These are phyloP conservation scores for Myotis lucifugus DNA, from an alignment of 2,113 vertebrate species.

Conservation along the genomic window DNA sequence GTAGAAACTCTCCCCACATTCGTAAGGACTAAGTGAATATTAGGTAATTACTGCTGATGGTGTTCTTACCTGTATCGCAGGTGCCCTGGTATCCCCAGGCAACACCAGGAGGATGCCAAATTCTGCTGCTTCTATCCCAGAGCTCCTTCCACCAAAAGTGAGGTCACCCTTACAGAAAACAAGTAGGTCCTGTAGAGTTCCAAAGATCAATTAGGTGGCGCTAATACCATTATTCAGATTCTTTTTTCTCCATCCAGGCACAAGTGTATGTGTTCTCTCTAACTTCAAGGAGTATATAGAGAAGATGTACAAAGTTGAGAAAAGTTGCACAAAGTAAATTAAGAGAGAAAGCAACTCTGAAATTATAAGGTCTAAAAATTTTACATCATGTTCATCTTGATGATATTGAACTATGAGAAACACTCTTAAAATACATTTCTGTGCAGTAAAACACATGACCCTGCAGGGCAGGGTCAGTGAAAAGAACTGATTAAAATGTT, in stretches of 20 bases:
- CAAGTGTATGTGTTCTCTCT: background rate
- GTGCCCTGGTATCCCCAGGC: background rate
- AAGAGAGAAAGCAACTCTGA: background rate
- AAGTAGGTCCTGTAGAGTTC: background rate
- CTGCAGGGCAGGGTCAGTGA: background rate
- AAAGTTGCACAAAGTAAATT: background rate
- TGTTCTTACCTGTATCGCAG: background rate
- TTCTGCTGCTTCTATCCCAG: background rate
- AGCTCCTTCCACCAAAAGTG: background rate
- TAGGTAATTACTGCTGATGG: background rate
- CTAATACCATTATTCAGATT: background rate
- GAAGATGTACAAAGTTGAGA: background rate
- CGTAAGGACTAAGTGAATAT: background rate
- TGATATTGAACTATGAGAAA: background rate
- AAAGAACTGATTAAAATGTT: conserved; percentile 64
- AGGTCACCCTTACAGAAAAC: background rate
- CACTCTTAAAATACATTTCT: background rate
- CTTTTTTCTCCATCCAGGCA: background rate
- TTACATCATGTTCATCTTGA: background rate
- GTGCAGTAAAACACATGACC: background rate
- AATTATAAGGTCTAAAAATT: background rate
- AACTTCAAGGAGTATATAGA: background rate
- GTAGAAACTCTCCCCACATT: background rate
- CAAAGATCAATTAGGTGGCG: background rate
- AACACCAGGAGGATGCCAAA: background rate